Percentiles rank a stretch among this genome's conserved stretches.
phyloP scores from a whole-genome alignment of 2,113 vertebrate species.

The Hemicordylus capensis region DNA sequence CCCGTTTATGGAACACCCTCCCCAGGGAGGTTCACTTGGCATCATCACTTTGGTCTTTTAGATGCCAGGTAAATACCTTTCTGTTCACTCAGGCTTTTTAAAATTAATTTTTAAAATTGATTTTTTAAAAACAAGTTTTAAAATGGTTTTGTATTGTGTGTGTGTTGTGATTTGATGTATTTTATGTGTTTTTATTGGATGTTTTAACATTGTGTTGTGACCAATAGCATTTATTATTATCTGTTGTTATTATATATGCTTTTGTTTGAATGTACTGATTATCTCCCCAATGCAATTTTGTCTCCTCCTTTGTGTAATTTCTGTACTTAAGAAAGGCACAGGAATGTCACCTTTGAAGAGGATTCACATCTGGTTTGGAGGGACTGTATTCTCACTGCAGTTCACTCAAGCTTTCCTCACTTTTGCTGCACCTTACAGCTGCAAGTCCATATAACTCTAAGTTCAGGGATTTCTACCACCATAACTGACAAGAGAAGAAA shows the following conservation, averaged over 20 bases:
- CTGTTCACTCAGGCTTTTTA: too few species aligned
- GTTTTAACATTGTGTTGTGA: too few species aligned
- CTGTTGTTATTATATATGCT: constrained; percentile 10
- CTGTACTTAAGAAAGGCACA: constrained; percentile 40
- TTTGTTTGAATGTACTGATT: constrained; percentile 15
- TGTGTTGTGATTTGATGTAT: too few species aligned
- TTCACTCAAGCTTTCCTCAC: neutral
- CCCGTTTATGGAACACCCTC: too few species aligned
- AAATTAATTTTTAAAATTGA: too few species aligned
- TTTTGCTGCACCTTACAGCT: neutral
- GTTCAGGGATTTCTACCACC: neutral
- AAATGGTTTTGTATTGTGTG: too few species aligned
- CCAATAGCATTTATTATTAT: neutral
- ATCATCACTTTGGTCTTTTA: too few species aligned
- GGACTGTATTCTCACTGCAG: neutral
- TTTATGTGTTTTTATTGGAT: too few species aligned
- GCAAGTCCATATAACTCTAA: accelerated
- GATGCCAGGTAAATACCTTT: too few species aligned
- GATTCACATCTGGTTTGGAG: neutral
- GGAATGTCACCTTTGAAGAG: neutral
- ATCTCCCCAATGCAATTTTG: constrained; percentile 42
- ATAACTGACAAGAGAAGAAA: neutral
- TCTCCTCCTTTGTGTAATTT: constrained; percentile 30
- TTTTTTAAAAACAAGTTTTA: too few species aligned
- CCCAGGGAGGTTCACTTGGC: too few species aligned